Conservation (phyloP, 2,113 vertebrate genomes). For the Pollachius pollachius region DNA sequence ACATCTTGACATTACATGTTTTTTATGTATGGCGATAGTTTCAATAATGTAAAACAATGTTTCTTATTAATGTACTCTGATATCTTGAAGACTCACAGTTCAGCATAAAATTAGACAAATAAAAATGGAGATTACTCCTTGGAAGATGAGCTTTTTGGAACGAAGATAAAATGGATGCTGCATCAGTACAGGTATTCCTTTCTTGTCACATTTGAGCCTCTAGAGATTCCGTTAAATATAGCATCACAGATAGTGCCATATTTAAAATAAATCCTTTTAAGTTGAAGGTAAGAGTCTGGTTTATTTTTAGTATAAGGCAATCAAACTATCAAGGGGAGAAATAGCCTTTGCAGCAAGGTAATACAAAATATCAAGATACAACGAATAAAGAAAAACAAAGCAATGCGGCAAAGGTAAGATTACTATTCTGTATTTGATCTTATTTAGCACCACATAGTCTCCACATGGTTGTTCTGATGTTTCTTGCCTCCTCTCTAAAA, state of each 20-base stretch:
- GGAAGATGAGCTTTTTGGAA: neutral
- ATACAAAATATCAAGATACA: neutral
- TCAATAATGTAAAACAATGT: conserved; percentile 1
- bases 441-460: conserved; percentile 37
- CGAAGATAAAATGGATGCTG: conserved; percentile 25
- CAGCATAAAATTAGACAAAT: conserved; percentile 8
- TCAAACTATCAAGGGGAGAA: conserved; percentile 37
- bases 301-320: conserved; percentile 50
- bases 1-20: too few relatives aligned
- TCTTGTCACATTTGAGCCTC: conserved; percentile 41
- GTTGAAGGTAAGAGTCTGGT: conserved; percentile 52
- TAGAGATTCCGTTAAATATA: conserved; percentile 57
- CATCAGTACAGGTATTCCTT: conserved; percentile 8
- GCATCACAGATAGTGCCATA: conserved; percentile 26
- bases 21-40: too few relatives aligned
- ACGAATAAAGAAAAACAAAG: conserved; percentile 4
- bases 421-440: conserved; percentile 15
- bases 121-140: conserved; percentile 1
- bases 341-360: neutral
- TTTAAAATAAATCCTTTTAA: conserved; percentile 28
- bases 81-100: neutral
- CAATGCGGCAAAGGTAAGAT: conserved; percentile 41
- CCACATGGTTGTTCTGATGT: conserved; percentile 4
- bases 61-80: neutral
- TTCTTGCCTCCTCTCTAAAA: conserved; percentile 9